Base-by-base conservation (phyloP, 1,140 invertebrate species). In the Chrysomallon squamiferum region DNA sequence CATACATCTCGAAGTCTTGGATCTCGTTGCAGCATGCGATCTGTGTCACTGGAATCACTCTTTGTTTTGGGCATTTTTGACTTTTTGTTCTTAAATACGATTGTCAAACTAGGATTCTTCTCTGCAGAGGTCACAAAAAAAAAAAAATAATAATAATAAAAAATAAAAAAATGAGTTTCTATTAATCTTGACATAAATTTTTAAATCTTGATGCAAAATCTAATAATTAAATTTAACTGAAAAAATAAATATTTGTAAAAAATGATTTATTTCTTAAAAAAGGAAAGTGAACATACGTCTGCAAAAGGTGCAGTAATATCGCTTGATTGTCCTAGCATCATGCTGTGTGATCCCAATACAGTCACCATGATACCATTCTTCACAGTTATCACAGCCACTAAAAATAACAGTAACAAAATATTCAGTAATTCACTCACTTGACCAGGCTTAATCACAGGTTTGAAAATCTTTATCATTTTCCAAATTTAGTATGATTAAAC, bases 341-440 rank as follows among this genome's bases (percentile, higher is more conserved):
- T 93, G 90, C 81, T 96, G 92, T 11, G 94, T 96, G 65, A 98
- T 95, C 73, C 93, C 93, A 76, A 99, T 96, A 84, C 96, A 98
- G 78, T 97, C 95, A 11, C 96, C 96, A 86, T 99, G 97, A 81
- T 96, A 99, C 96, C 97, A 99, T 87, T 98, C 95, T 85, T 98
- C 95, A 86, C 97, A 99, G 33, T 93, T 89, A 86, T 98, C 97
- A 88, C 96, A 98, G 49, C 93, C 94, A 85, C 93, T 93, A 70
- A 13, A 80, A 74, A 56, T 15, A 41, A 52, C 27, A 30, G 20
- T n/a, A 33, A 30, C 20, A 13, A 27, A 5, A 29, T 27, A 5
- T 25, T 43, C 11, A n/a, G 41, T n/a, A n/a, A 43, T 43, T 13
- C 11, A 13, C n/a, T 43, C 41, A n/a, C 41, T 43, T 52, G 22